Percentiles rank a stretch among this genome's conserved stretches.
These are phyloP conservation scores for Apotomis betuletana DNA, from an alignment of 2,888 invertebrate species.

Conservation along the genomic window DNA sequence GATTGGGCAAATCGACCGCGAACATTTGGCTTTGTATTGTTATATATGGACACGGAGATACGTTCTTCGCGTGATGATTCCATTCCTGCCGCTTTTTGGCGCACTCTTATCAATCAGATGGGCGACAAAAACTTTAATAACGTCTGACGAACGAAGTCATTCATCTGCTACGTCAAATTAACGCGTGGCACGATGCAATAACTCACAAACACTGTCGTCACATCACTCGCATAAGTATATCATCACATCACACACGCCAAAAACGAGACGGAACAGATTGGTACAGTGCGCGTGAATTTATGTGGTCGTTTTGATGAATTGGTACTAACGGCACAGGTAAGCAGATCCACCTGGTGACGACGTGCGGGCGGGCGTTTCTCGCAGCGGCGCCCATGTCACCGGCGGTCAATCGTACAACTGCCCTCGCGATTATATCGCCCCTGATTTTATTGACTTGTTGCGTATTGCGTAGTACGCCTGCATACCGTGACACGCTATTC, in stretches of 20 bases:
- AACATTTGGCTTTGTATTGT: background rate
- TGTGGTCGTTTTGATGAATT: background rate
- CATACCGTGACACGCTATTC: constrained; percentile 68
- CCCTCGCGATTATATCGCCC: constrained; percentile 63
- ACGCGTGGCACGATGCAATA: constrained; percentile 11
- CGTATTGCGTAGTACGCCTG: constrained; percentile 71
- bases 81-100: constrained; percentile 10
- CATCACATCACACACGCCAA: constrained; percentile 23
- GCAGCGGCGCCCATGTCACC: constrained; percentile 80
- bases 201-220: constrained; percentile 23
- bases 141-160: constrained; percentile 3
- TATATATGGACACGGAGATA: constrained; percentile 4
- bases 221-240: constrained; percentile 18
- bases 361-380: constrained; percentile 79
- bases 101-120: constrained; percentile 8
- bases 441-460: constrained; percentile 77
- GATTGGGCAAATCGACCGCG: background rate
- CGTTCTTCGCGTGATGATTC: background rate
- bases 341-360: constrained; percentile 79
- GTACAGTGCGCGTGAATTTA: constrained; percentile 8
- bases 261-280: constrained; percentile 4
- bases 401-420: constrained; percentile 70
- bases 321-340: constrained; percentile 74
- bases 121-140: constrained; percentile 3
- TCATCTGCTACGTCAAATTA: constrained; percentile 16